A percentile compares a stretch with the other conserved stretches of the same genome.
Conservation (phyloP, 2,797 vertebrate genomes). For the Intellagama lesueurii region DNA sequence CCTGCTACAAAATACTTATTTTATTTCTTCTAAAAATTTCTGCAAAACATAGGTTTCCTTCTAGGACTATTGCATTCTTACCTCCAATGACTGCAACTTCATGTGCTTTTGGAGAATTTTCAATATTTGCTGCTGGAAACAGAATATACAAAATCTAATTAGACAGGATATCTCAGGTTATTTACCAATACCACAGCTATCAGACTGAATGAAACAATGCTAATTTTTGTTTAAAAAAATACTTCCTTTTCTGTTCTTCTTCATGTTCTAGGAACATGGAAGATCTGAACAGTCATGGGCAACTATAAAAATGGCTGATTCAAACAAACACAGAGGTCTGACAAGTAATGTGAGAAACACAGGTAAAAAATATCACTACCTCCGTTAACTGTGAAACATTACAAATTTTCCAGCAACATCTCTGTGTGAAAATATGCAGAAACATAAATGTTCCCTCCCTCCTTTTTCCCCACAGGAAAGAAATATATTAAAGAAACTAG, state of each 20-base stretch:
- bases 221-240: constrained; percentile 39
- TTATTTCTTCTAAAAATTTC: constrained; percentile 46
- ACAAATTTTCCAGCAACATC: background rate
- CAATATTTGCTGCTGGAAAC: constrained; percentile 66
- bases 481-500: background rate
- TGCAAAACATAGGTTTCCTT: background rate
- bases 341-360: background rate
- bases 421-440: background rate
- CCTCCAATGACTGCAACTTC: constrained; percentile 75
- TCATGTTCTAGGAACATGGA: constrained; percentile 20
- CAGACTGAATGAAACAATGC: background rate
- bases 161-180: constrained; percentile 44
- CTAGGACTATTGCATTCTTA: constrained; percentile 47
- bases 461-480: background rate
- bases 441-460: background rate
- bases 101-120: constrained; percentile 60
- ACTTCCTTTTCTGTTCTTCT: constrained; percentile 30
- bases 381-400: background rate
- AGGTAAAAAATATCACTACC: background rate
- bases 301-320: constrained; percentile 44
- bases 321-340: constrained; percentile 25
- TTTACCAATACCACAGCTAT: constrained; percentile 20
- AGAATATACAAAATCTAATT: constrained; percentile 62
- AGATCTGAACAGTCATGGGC: constrained; percentile 24
- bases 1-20: background rate